Evolutionary conservation across 1,140 invertebrate species (phyloP).

Genomic region (Trichoplusia ni): DNA sequence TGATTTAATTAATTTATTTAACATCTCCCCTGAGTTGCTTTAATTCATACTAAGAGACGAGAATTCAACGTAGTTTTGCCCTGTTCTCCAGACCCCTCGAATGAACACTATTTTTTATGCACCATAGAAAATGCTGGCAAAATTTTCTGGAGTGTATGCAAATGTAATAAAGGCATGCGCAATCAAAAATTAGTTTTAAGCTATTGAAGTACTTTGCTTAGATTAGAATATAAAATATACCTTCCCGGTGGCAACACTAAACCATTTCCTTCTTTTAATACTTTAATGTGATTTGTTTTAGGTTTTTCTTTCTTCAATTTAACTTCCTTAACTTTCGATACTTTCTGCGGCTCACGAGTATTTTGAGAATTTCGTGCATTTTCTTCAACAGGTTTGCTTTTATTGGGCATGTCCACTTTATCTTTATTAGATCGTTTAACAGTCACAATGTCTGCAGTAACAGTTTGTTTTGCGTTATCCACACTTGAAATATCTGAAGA

Average conservation of each 20-base stretch:
- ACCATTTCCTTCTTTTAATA: conserved; percentile 38
- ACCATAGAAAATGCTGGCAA: too few species aligned
- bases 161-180: too few species aligned
- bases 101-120: too few species aligned
- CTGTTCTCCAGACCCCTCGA: too few species aligned
- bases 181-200: too few species aligned
- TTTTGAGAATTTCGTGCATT: conserved; percentile 21
- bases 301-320: conserved; percentile 27
- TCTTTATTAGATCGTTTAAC: conserved; percentile 10
- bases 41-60: too few species aligned
- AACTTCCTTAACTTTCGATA: conserved; percentile 9
- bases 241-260: conserved; percentile 44
- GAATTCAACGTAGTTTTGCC: too few species aligned
- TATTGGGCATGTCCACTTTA: conserved; percentile 5
- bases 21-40: too few species aligned
- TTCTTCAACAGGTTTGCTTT: neutral
- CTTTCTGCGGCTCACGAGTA: neutral
- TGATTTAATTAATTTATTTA: too few species aligned
- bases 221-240: conserved; percentile 44
- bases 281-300: conserved; percentile 28
- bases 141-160: too few species aligned
- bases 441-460: conserved; percentile 21
- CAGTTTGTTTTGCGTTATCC: conserved; percentile 39
- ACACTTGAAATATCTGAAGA: conserved; percentile 56
- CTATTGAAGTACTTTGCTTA: too few species aligned